These are phyloP conservation scores for Brenthis daphne DNA, from an alignment of 2,888 invertebrate genomes.

Conservation along the genomic window DNA sequence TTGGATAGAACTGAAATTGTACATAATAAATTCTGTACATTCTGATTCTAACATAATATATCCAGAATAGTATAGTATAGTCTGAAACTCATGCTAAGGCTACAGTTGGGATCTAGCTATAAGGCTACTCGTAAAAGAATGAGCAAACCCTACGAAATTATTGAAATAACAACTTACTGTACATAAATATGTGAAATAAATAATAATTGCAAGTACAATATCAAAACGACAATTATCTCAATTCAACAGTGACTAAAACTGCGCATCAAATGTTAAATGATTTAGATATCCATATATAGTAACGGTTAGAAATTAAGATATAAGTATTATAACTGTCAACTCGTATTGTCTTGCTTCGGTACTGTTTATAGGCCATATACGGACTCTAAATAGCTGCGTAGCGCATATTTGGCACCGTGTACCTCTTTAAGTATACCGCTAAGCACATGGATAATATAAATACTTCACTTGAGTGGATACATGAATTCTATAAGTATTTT, in stretches of 20 bases:
- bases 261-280: constrained; percentile 46
- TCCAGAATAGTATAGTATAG: no score
- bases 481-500: background rate
- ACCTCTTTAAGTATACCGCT: constrained; percentile 71
- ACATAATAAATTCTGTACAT: background rate
- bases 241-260: constrained; percentile 20
- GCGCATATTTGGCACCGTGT: constrained; percentile 76
- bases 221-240: background rate
- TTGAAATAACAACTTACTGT: no score
- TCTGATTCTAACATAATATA: no score
- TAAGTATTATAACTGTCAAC: constrained; percentile 44
- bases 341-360: constrained; percentile 52
- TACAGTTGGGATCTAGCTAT: no score
- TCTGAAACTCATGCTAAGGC: no score
- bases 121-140: no score
- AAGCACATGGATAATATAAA: constrained; percentile 63
- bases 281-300: constrained; percentile 52
- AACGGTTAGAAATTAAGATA: constrained; percentile 47
- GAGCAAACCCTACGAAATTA: no score
- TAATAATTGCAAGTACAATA: background rate
- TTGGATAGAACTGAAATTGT: background rate
- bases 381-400: constrained; percentile 67
- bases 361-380: constrained; percentile 68
- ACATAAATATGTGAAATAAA: background rate
- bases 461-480: constrained; percentile 48